Evolutionary conservation across 2,797 vertebrate species (phyloP).

Genomic region (Poliocrania exsul): DNA sequence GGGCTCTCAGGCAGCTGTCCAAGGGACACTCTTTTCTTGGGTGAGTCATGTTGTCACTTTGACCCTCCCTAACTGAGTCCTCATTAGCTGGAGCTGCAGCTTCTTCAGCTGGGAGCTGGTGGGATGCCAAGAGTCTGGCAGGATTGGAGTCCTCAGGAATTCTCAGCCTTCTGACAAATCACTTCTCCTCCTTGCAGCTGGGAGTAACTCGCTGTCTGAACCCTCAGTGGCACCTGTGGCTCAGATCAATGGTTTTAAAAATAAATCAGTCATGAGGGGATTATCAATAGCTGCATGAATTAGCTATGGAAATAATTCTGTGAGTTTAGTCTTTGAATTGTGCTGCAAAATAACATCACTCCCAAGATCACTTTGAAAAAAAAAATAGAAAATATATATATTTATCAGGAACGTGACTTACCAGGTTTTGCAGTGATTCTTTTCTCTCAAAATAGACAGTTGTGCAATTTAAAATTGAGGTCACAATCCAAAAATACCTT

Average conservation of each 20-base stretch:
- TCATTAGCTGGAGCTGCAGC: neutral
- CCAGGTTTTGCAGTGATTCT: neutral
- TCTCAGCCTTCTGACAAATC: neutral
- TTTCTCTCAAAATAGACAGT: neutral
- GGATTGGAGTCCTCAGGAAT: neutral
- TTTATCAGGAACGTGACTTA: neutral
- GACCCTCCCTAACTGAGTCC: neutral
- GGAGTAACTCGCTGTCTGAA: neutral
- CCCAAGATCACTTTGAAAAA: neutral
- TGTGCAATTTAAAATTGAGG: neutral
- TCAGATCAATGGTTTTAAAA: neutral
- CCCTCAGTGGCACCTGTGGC: neutral
- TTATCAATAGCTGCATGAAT: neutral
- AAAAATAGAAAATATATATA: neutral
- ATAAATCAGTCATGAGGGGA: neutral
- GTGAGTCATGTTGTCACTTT: neutral
- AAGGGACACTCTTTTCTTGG: neutral
- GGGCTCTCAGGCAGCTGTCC: neutral
- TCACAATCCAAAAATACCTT: neutral
- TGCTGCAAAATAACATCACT: neutral
- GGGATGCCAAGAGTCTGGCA: neutral
- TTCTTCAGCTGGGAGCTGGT: neutral
- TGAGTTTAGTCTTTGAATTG: neutral
- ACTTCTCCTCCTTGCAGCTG: neutral
- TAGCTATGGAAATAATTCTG: neutral